Percentiles rank a stretch among this genome's conserved stretches.
Conservation (phyloP, 2,113 vertebrate species). For the Nestor notabilis region DNA sequence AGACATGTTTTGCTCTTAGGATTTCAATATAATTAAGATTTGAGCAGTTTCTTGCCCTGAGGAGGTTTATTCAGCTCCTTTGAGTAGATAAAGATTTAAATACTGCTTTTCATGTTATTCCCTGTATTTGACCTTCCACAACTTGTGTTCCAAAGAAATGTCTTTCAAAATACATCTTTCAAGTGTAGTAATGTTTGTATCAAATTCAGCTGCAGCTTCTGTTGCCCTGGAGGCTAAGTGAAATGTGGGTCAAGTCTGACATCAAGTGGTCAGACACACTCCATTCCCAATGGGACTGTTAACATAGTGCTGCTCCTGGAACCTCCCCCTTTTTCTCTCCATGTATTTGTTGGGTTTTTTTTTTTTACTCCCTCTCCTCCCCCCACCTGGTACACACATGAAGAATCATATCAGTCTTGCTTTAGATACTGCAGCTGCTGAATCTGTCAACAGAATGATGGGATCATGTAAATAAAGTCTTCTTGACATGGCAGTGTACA, state of each 20-base stretch:
- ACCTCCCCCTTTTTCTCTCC: neutral
- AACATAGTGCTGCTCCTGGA: neutral
- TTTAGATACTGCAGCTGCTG: neutral
- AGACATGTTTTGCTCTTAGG: neutral
- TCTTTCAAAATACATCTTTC: neutral
- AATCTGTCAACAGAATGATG: neutral
- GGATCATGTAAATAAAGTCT: neutral
- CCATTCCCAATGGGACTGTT: conserved; percentile 27
- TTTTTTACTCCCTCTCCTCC: neutral
- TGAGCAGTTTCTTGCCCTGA: neutral
- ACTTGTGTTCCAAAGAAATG: neutral
- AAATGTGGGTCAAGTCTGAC: conserved; percentile 67
- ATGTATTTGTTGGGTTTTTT: neutral
- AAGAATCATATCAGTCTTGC: neutral
- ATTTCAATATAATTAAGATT: neutral
- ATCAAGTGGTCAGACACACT: conserved; percentile 63
- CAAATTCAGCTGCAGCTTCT: conserved; percentile 1
- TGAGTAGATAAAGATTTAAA: conserved; percentile 26
- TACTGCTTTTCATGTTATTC: neutral
- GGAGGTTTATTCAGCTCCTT: neutral
- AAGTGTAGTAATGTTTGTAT: neutral
- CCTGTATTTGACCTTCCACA: neutral
- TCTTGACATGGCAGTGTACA: neutral
- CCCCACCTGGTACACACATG: neutral
- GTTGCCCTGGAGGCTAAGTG: conserved; percentile 22